Base-by-base conservation (phyloP, 2,888 invertebrate genomes). In the Altica lythri region DNA sequence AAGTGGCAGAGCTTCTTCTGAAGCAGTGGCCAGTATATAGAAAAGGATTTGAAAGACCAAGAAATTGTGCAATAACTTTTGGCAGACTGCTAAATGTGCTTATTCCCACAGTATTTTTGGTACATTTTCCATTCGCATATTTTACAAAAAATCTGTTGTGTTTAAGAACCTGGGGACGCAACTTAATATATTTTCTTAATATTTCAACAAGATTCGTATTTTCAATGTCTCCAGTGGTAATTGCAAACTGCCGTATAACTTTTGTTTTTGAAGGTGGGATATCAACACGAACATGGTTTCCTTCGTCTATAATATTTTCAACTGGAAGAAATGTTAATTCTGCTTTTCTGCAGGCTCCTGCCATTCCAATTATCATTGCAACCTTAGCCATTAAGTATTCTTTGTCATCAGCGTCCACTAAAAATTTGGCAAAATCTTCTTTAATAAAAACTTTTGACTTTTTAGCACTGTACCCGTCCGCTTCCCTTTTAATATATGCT, bases 241-340 rank as follows among this genome's bases (percentile, higher is more conserved):
- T n/a, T n/a, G n/a, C n/a, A n/a, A n/a, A n/a, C n/a, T n/a, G 34
- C 34, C 34, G 12, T 34, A 13, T 34, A 13, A 34, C 34, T 34
- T 34, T 34, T 34, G 34, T 34, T 34, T 34, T 34, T 34, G 34
- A 34, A 34, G 12, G 34, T 34, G 34, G 34, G 14, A 34, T 34
- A 34, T 34, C 34, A 34, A 34, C 34, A 34, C 34, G 34, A 34
- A 34, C 12, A 34, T 34, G 34, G 34, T 14, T 34, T 16, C 16
- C 14, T 34, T 14, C 34, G 14, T 34, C 34, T 10, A 13, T 34
- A 34, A n/a, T n/a, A n/a, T n/a, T n/a, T n/a, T n/a, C n/a, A n/a
- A n/a, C n/a, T n/a, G n/a, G n/a, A n/a, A n/a, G n/a, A n/a, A n/a
- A n/a, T n/a, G n/a, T n/a, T n/a, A n/a, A n/a, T n/a, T n/a, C n/a